Evolutionary conservation across 64 coral and sea anemone genomes (phyloP), one percentile per base, ranked within the genome.

Genomic region (Cladopsammia gracilis): DNA sequence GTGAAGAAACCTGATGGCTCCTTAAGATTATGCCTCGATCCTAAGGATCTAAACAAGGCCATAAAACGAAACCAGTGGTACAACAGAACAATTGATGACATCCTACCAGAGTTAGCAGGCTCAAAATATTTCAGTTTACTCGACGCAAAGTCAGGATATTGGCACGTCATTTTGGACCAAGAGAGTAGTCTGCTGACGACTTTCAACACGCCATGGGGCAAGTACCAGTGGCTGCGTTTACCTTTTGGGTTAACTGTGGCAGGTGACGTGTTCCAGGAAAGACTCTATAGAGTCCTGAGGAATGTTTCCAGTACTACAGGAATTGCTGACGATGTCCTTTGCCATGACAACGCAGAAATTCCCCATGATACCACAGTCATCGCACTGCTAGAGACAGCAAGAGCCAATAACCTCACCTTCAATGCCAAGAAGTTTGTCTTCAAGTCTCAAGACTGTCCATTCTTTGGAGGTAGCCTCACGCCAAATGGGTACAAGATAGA

Each of bases 391-490:
- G 58, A 85, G 69, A 10, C 77, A 52, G 87, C 93, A 24, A 90
- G 78, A 70, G 79, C 82, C 65, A 61, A 71, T 19, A 90, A 90
- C 54, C 47, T 86, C 19, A 90, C 68, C 51, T 87, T 86, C 14
- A 95, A 90, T 71, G 60, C 20, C 34, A 64, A 56, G 34, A 94
- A 84, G 25, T 76, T 94, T 53, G 66, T 84, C 24, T 62, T 82
- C 19, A 81, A 25, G 48, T 68, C 81, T 44, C 45, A 68, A 15
- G 71, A 95, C 62, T 79, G 53, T 18, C 73, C 82, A 18, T 95
- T 90, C 61, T 77, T 90, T 66, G 87, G 88, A 71, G 79, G 83
- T 73, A 86, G 86, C 11, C 68, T 91, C 26, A 83, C 57, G 10
- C 54, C 57, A 24, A 18, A 59, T 15, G n/a, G 93, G 66, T 68